Evolutionary conservation across 2,797 vertebrate genomes (phyloP), one percentile per base, ranked within the genome.

Genomic region (Fistularia commersonii): DNA sequence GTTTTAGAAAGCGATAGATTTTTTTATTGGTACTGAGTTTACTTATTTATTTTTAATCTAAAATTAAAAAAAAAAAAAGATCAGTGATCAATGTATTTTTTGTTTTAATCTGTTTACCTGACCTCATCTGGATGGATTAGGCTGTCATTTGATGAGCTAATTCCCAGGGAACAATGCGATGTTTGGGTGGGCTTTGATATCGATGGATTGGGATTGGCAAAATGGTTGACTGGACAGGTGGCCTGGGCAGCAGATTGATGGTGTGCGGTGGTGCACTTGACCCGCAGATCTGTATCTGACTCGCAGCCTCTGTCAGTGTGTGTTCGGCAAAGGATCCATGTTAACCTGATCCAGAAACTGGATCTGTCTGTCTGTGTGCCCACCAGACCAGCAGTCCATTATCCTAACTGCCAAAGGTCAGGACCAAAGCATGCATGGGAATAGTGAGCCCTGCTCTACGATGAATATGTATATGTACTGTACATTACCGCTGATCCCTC

Each of bases 321-420:
- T 60, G 54, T 75, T 75, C 36, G 11, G 62, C 51, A 54, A 58
- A 46, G 56, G 72, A 76, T 79, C 66, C 56, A 61, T 43, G 76
- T 82, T 77, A 81, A 88, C 83, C 79, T 83, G 84, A 88, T 82
- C 80, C 74, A 83, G 82, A 81, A 87, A 87, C 82, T 71, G 69
- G 83, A 87, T 83, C 82, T 60, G 66, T 66, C 45, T 69, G 64
- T 61, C 66, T 61, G 75, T 72, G 42, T 72, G 82, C 79, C 79
- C 76, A 64, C 60, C 48, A 64, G 68, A 82, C 67, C 72, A 74
- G 74, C 65, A 53, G 77, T 68, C 69, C 65, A 66, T 76, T 61
- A 63, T 49, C 60, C 60, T 15, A 56, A 68, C 69, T 54, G 51
- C 61, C 70, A 85, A 74, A 85, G 80, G 78, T 84, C 74, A 81